Evolutionary conservation across 37 sponge, comb jelly and placozoan genomes (phyloP), one percentile per base, ranked within the genome.

Genomic region (Cladorhizidae sp.): DNA sequence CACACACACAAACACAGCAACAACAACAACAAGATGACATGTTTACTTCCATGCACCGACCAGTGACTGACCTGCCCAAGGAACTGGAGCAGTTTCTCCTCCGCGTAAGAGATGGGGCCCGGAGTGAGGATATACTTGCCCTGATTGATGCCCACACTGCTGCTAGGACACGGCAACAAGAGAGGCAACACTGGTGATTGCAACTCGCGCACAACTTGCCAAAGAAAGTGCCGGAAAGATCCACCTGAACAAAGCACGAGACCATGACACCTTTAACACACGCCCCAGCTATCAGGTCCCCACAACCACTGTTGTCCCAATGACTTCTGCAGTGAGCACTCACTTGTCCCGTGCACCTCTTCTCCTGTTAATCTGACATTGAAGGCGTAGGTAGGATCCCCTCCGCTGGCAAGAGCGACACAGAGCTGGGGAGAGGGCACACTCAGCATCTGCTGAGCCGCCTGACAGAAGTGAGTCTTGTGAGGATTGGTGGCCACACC

Each of bases 311-410:
- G 61, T 23, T 35, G 55, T 41, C 39, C 3, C 67, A 67, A 52
- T 23, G 79, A 49, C n/a, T n/a, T n/a, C n/a, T n/a, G 79, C 28
- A 42, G 65, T 17, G 28, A 55, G 28, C 22, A 31, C 57, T 75
- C 36, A 93, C 97, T 93, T 39, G 97, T 97, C 35, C 97, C 98
- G 20, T 87, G 91, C 18, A 98, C 98, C 26, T 91, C 94, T 63
- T 97, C 97, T 28, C 98, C 98, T 14, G 95, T 54, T 71, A 94
- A 76, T 73, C 91, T 93, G 40, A 98, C 98, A 75, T 95, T 93
- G 88, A 98, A 98, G 87, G 96, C 91, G 57, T 90, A 98, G 32
- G 94, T 95, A 15, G 98, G 98, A 76, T 98, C 98, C 23, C 98
- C 98, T 21, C 98, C 96, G 14, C 89, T 89, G 42, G 96, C 94